Conservation (phyloP, 2,797 vertebrate genomes). For the Sebastes trivittatus region DNA sequence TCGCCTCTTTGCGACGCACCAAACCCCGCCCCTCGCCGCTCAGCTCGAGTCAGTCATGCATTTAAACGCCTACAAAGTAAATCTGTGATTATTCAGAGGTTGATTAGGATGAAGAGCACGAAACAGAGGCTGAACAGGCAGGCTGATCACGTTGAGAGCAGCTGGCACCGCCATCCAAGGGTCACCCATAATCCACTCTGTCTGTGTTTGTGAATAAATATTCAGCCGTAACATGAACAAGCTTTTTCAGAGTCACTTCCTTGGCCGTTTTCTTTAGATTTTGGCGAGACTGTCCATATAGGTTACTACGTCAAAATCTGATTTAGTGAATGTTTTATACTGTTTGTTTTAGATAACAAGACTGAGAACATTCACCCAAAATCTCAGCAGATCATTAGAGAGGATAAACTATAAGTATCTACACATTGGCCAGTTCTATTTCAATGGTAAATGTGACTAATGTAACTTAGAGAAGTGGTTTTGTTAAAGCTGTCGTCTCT, state of each 20-base stretch:
- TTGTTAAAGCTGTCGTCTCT: slow-evolving; percentile 23
- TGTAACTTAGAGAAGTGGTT: slow-evolving; percentile 9
- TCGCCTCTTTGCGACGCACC: background rate
- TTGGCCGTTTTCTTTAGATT: background rate
- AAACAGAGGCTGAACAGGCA: slow-evolving; percentile 25
- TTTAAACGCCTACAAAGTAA: background rate
- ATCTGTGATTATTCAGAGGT: slow-evolving; percentile 38
- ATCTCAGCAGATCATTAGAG: background rate
- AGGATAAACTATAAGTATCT: background rate
- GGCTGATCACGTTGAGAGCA: slow-evolving; percentile 61
- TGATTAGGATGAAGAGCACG: slow-evolving; percentile 45
- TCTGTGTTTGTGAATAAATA: slow-evolving; percentile 60
- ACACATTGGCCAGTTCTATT: background rate
- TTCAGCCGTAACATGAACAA: slow-evolving; percentile 20
- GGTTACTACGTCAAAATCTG: background rate
- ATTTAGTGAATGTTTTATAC: background rate
- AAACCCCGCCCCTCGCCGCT: background rate
- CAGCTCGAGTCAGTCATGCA: background rate
- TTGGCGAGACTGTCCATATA: background rate
- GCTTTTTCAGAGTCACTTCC: background rate
- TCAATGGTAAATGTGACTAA: slow-evolving; percentile 1
- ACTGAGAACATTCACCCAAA: background rate
- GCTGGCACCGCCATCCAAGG: slow-evolving; percentile 58
- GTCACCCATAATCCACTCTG: slow-evolving; percentile 67
- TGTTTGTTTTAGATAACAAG: background rate